These are phyloP conservation scores for Drosophila hydei DNA, from an alignment of 1,140 invertebrate species.

Conservation along the genomic window DNA sequence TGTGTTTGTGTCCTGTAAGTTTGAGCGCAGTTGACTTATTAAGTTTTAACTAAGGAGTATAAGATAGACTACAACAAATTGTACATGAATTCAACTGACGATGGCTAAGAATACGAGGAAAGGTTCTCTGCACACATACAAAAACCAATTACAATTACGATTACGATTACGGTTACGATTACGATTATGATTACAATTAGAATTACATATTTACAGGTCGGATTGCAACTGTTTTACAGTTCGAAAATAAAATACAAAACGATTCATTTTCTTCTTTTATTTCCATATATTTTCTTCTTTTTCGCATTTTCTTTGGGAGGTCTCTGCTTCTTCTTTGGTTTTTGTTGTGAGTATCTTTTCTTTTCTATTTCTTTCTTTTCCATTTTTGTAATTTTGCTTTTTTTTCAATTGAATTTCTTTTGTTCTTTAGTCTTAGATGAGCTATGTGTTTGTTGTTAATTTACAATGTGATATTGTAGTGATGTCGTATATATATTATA, in stretches of 20 bases:
- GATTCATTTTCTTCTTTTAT: slow-evolving; percentile 29
- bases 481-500: slow-evolving; percentile 9
- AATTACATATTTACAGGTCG: slow-evolving; percentile 58
- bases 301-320: slow-evolving; percentile 22
- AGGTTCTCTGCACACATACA: slow-evolving; percentile 48
- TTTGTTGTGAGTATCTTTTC: slow-evolving; percentile 32
- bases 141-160: slow-evolving; percentile 50
- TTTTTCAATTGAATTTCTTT: too few species aligned
- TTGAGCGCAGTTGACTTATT: slow-evolving; percentile 37
- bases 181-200: slow-evolving; percentile 42
- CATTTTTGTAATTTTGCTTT: too few species aligned
- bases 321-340: slow-evolving; percentile 17
- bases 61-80: slow-evolving; percentile 49
- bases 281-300: slow-evolving; percentile 18
- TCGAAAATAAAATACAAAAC: slow-evolving; percentile 50
- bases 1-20: slow-evolving; percentile 8
- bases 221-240: slow-evolving; percentile 48
- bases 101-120: slow-evolving; percentile 39
- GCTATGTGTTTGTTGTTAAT: slow-evolving; percentile 36
- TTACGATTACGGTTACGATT: slow-evolving; percentile 48
- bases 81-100: slow-evolving; percentile 40
- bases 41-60: slow-evolving; percentile 37
- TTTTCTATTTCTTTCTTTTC: slow-evolving; percentile 27
- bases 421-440: slow-evolving; percentile 26
- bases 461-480: slow-evolving; percentile 45